A percentile compares a stretch with the other conserved stretches of the same genome.
Evolutionary conservation across 2,797 vertebrate species (phyloP).

Genomic region (Pangasius macronema): DNA sequence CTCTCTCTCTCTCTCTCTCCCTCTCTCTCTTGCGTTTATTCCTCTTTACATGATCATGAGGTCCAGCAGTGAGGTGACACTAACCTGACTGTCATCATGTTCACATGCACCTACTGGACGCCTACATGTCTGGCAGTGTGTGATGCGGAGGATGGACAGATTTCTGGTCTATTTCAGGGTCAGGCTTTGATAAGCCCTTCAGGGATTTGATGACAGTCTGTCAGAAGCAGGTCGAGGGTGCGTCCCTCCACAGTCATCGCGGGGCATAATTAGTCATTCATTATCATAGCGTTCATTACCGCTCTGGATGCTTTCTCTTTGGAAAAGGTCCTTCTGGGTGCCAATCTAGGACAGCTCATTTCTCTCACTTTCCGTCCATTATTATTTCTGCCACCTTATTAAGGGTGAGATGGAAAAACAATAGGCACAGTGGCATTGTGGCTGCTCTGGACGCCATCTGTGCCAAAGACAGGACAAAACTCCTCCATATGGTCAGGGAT

Average conservation of each 20-base stretch:
- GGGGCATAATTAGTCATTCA: conserved; percentile 76
- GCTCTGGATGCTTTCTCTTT: conserved; percentile 78
- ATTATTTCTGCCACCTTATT: conserved; percentile 64
- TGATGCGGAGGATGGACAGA: conserved; percentile 42
- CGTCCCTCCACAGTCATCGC: conserved; percentile 55
- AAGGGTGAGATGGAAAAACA: conserved; percentile 74
- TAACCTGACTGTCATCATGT: conserved; percentile 46
- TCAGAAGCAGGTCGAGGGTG: conserved; percentile 77
- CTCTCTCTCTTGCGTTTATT: background rate
- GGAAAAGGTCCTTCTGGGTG: conserved; percentile 80
- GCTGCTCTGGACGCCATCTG: conserved; percentile 77
- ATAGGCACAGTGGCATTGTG: conserved; percentile 70
- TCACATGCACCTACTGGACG: conserved; percentile 46
- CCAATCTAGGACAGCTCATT: conserved; percentile 60
- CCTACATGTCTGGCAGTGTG: background rate
- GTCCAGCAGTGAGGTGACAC: conserved; percentile 8
- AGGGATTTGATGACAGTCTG: conserved; percentile 79
- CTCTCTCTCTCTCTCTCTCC: background rate
- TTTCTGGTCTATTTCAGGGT: conserved; percentile 73
- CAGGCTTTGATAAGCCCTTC: conserved; percentile 75
- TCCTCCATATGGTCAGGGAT: conserved; percentile 77
- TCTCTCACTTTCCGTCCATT: conserved; percentile 57
- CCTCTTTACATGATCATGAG: background rate
- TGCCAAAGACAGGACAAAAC: conserved; percentile 75
- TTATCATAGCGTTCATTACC: conserved; percentile 80